These are phyloP conservation scores for Chionis minor DNA, from an alignment of 2,113 vertebrate genomes.

Conservation along the genomic window DNA sequence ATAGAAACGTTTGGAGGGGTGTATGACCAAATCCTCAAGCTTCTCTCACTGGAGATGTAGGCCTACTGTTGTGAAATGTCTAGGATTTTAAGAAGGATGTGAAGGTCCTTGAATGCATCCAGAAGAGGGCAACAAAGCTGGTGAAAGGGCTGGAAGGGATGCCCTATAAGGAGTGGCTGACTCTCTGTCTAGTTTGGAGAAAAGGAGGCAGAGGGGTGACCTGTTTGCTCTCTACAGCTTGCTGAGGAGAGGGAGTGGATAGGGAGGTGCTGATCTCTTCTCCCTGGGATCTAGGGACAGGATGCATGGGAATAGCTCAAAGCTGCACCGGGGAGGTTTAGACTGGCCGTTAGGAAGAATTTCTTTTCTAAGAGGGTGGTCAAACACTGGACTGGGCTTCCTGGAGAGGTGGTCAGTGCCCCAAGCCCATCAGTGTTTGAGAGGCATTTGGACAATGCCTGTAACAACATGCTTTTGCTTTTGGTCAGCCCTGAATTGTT, in stretches of 20 bases:
- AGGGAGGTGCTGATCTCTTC: neutral
- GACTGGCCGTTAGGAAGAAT: neutral
- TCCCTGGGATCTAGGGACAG: neutral
- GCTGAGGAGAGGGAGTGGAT: neutral
- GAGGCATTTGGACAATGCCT: neutral
- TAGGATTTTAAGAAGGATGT: neutral
- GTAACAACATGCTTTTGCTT: neutral
- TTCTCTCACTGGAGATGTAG: neutral
- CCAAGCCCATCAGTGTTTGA: neutral
- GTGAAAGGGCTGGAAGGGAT: neutral
- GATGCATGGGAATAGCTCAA: neutral
- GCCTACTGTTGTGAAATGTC: neutral
- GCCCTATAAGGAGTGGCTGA: neutral
- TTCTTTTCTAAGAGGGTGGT: neutral
- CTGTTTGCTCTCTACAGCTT: neutral
- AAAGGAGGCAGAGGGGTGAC: neutral
- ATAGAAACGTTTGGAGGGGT: neutral
- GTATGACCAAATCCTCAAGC: neutral
- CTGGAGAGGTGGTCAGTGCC: neutral
- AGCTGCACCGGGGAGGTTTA: neutral
- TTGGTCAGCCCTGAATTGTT: neutral
- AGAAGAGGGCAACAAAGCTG: neutral
- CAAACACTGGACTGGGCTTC: neutral
- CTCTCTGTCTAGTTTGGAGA: neutral
- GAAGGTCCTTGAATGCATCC: neutral